Base-by-base conservation (phyloP, 30 jellyfish, hydroid and myxozoan species). In the Aurelia aurita region DNA sequence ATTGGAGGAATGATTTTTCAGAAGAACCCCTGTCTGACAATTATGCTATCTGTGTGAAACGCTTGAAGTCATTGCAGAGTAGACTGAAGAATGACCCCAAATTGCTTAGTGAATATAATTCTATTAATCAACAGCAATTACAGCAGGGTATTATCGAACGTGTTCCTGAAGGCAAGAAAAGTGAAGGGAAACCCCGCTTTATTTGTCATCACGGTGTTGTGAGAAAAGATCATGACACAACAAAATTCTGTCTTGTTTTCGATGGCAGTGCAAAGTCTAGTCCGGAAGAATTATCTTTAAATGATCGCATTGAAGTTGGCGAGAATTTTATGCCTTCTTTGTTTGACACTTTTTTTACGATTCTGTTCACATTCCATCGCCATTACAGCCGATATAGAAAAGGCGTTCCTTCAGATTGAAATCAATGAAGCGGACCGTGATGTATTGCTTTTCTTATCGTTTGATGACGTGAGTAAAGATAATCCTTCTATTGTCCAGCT, bases 141-240 rank as follows among this genome's bases (percentile, higher is more conserved):
- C 57, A 32, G 9, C 20, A 61, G 32, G 89, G 89, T 14, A 78
- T 58, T 14, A 78, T 78, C 44, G 89, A 78, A 27, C 28, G 72
- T 10, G 80, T 78, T 9, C 70, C 79, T 14, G 55, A 34, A 29
- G 47, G 32, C 39, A 27, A 61, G 34, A 27, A 14, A 46, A 7
- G 4, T 55, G 16, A 60, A 20, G 77, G 65, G 10, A 61, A 60
- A 18, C 3, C 66, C 22, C 89, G 60, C 45, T 76, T n/a, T 34
- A 20, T 78, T 21, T 78, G 80, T 78, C 89, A 78, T 31, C 89
- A 78, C 46, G 89, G 79, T 19, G 89, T 61, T 11, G 80, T 78
- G 16, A 34, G 89, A 32, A 78, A 78, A 27, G 80, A 61, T 25
- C 89, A 78, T 46, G 89, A 78, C 26, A 78, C 89, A 16, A 78